Evolutionary conservation across 2,113 vertebrate genomes (phyloP).

Genomic region (Sus scrofa): T2T-Sscrofa CM000818.6:55490001-55490500

Average conservation of each 20-base stretch:
- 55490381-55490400: neutral
- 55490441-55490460: neutral
- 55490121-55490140: neutral
- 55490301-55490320: neutral
- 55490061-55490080: neutral
- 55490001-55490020: neutral
- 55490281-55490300: too few species aligned
- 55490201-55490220: neutral
- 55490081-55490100: neutral
- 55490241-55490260: neutral
- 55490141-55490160: neutral
- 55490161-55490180: neutral
- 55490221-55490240: neutral
- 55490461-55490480: neutral
- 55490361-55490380: neutral
- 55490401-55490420: rapidly evolving
- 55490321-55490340: too few species aligned
- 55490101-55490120: neutral
- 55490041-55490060: neutral
- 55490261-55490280: neutral
- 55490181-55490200: neutral
- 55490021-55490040: neutral
- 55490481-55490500: neutral
- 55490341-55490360: neutral
- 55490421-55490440: neutral